A percentile compares a stretch with the other conserved stretches of the same genome.
Conservation (phyloP, 2,797 vertebrate species). For the Zalophus californianus region DNA sequence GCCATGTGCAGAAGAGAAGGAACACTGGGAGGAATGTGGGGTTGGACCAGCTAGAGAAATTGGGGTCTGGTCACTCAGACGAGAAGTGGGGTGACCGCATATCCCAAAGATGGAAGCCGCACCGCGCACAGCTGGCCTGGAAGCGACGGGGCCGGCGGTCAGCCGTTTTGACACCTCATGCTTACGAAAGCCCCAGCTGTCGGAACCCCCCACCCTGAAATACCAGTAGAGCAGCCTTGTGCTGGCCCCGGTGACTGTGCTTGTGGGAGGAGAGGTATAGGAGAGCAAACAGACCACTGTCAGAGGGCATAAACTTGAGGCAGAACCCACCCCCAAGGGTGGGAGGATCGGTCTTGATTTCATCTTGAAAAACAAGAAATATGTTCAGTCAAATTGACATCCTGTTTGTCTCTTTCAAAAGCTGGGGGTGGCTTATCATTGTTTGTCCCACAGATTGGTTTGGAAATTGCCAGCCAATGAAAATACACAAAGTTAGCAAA, state of each 20-base stretch:
- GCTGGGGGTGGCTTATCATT: constrained; percentile 55
- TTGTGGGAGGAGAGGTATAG: neutral
- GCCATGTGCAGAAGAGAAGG: neutral
- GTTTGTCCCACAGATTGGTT: constrained; percentile 61
- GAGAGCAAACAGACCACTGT: neutral
- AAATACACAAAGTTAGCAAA: constrained; percentile 53
- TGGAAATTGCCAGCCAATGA: constrained; percentile 66
- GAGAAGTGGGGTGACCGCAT: neutral
- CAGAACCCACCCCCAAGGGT: neutral
- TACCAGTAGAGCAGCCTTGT: neutral
- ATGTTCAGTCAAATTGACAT: neutral
- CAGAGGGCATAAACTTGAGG: neutral
- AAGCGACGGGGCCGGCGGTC: neutral
- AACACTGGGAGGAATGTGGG: neutral
- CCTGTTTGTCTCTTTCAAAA: constrained; percentile 60
- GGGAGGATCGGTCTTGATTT: neutral
- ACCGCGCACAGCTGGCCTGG: neutral
- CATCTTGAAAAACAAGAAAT: constrained; percentile 31
- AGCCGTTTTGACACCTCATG: neutral
- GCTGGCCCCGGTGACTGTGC: too few relatives aligned
- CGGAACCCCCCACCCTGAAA: neutral
- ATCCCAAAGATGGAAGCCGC: neutral
- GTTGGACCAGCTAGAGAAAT: neutral
- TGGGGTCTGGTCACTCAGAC: neutral
- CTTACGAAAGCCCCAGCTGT: neutral